phyloP scores from a whole-genome alignment of 2,113 vertebrate genomes.

The Chaetodon auriga region DNA sequence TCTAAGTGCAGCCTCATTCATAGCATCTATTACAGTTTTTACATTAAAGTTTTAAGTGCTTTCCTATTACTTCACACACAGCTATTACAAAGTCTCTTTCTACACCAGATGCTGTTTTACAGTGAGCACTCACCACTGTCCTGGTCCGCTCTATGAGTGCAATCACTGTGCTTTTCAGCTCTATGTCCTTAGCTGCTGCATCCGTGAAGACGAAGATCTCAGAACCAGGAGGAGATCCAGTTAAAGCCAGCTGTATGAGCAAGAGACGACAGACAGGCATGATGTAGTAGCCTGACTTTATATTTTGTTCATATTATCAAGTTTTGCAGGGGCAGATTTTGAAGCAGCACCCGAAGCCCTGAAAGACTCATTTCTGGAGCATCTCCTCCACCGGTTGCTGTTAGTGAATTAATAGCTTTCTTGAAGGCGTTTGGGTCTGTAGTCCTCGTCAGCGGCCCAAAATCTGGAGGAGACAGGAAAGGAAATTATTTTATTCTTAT shows the following conservation, averaged over 20 bases:
- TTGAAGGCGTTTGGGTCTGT: conserved; percentile 53
- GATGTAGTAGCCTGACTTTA: neutral
- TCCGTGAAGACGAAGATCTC: conserved; percentile 83
- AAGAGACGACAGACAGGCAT: neutral
- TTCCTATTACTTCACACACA: too few relatives aligned
- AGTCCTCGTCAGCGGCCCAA: conserved; percentile 67
- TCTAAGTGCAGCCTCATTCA: too few relatives aligned
- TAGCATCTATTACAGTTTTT: too few relatives aligned
- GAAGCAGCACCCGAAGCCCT: conserved; percentile 64
- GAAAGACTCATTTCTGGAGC: conserved; percentile 61
- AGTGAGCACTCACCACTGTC: conserved; percentile 54
- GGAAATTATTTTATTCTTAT: neutral
- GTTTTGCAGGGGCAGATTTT: neutral
- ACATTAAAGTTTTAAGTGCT: too few relatives aligned
- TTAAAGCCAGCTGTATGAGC: conserved; percentile 70
- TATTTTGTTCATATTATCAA: neutral
- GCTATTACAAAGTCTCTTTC: too few relatives aligned
- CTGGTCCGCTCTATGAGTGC: conserved; percentile 73
- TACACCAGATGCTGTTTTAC: neutral
- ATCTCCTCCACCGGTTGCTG: conserved; percentile 59
- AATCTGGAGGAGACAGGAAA: conserved; percentile 31
- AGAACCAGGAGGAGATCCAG: conserved; percentile 57
- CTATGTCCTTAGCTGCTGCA: conserved; percentile 63
- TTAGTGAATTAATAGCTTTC: conserved; percentile 31
- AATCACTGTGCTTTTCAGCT: conserved; percentile 60